Base-by-base conservation (phyloP, 2,888 invertebrate species). In the Spodoptera exigua region DNA sequence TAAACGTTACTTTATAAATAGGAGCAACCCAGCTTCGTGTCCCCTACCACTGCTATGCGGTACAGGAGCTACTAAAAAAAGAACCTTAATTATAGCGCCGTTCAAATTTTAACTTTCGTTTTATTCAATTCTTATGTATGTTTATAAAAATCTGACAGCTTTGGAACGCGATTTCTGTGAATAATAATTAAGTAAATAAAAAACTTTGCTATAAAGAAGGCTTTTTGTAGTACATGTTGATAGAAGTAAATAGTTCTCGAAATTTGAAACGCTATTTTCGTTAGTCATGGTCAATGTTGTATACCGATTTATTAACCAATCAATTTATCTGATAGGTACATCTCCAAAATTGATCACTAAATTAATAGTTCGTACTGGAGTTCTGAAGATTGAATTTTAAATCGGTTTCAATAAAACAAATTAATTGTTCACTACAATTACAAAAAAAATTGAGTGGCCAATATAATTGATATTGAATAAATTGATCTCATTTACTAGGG, bases 1-100 rank as follows among this genome's bases (percentile, higher is more conserved):
- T 89, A 88, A 87, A 85, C 86, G 87, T 87, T 87, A 86, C 87
- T 89, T 87, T 91, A 91, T 90, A 91, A 92, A 92, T 92, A 90
- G 86, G 87, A 88, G 87, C 88, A 87, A 74, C 78, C 74, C 73
- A 76, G 66, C 71, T 69, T 52, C 73, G 61, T 61, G 69, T 67
- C 73, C 21, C 44, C 61, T 67, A 48, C 54, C 71, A 65, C 39
- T 49, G 53, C 72, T 61, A 61, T 72, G 68, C 73, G 47, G 72
- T 72, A 69, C 73, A 12, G 69, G 55, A 69, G 69, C 47, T 67
- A 61, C 54, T 43, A 72, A 69, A 72, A 67, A 71, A 72, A 72
- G 54, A 71, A 69, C 14, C 39, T 67, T 69, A 67, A 69, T 69
- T 72, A 69, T 72, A 55, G 61, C 51, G 47, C 18, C 10, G 43